phyloP scores from a whole-genome alignment of 2,113 vertebrate species.

The Prunella himalayana region DNA sequence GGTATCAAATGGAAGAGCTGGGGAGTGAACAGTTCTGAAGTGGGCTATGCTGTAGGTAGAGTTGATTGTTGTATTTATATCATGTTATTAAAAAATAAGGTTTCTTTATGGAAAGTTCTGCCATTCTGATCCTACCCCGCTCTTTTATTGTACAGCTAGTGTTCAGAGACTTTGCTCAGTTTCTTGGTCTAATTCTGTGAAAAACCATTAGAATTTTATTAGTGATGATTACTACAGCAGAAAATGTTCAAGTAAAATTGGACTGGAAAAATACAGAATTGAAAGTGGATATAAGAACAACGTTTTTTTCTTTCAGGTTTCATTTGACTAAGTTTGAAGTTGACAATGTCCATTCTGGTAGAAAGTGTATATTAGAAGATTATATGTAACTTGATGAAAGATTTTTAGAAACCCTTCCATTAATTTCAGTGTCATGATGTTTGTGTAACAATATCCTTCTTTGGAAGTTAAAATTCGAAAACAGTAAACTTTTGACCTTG shows the following conservation, averaged over 20 bases:
- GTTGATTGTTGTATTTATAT: background rate
- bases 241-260: background rate
- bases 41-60: too few relatives aligned
- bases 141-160: background rate
- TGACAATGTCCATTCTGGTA: background rate
- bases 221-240: background rate
- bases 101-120: background rate
- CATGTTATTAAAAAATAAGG: background rate
- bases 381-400: background rate
- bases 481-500: slow-evolving; percentile 56
- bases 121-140: background rate
- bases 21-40: too few relatives aligned
- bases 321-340: background rate
- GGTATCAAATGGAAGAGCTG: too few relatives aligned
- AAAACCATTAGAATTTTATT: background rate
- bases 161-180: background rate
- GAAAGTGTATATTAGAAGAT: background rate
- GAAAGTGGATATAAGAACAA: background rate
- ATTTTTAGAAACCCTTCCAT: background rate
- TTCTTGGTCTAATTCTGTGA: background rate
- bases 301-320: background rate
- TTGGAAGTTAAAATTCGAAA: slow-evolving; percentile 50
- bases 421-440: background rate
- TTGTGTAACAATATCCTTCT: background rate
- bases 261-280: background rate